Conservation (phyloP, 2,888 invertebrate species). For the Pyrrhia umbra region DNA sequence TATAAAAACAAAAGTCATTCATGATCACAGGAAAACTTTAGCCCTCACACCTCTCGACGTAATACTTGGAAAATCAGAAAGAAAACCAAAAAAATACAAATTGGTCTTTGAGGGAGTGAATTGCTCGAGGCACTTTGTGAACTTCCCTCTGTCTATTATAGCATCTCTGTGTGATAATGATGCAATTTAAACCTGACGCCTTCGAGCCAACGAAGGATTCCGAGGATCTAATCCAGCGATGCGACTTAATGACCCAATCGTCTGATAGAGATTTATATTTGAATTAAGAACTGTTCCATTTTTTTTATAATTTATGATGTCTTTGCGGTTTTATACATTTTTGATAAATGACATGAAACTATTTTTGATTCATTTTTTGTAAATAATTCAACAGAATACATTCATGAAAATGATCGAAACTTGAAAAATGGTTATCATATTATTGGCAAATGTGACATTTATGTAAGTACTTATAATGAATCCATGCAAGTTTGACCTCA, state of each 20-base stretch:
- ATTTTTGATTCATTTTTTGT: no score
- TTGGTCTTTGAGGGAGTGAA: slow-evolving; percentile 55
- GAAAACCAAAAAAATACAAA: slow-evolving; percentile 43
- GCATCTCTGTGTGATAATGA: slow-evolving; percentile 63
- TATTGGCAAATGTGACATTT: no score
- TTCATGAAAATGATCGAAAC: no score
- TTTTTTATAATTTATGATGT: no score
- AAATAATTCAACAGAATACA: no score
- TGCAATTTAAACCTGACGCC: slow-evolving; percentile 65
- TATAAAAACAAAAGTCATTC: slow-evolving; percentile 19
- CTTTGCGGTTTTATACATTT: no score
- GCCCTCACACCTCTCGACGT: slow-evolving; percentile 27
- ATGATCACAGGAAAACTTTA: slow-evolving; percentile 42
- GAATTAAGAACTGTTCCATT: neutral
- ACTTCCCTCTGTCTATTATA: slow-evolving; percentile 58
- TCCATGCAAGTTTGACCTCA: no score
- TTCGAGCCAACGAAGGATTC: slow-evolving; percentile 4
- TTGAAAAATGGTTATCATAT: no score
- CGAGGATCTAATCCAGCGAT: slow-evolving; percentile 26
- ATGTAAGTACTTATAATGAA: no score
- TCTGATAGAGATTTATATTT: neutral
- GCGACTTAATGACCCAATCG: neutral
- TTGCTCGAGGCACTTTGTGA: slow-evolving; percentile 58
- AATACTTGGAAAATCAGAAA: slow-evolving; percentile 44
- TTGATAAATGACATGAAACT: no score